These are phyloP conservation scores for Cryptoprocta ferox DNA, from an alignment of 2,797 vertebrate genomes.

Conservation along the genomic window DNA sequence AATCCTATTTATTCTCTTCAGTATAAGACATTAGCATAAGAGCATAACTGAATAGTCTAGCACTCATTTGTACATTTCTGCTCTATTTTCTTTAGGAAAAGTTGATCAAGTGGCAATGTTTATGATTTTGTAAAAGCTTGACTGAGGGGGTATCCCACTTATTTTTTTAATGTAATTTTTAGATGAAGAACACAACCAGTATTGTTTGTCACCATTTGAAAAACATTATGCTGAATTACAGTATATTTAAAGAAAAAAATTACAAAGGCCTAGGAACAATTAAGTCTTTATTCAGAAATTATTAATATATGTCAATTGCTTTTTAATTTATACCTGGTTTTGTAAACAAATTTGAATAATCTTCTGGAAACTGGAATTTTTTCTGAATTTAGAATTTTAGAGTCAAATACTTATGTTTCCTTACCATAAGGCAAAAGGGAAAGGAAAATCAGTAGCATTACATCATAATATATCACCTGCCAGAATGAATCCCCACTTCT, in stretches of 20 bases:
- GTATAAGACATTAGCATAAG: background rate
- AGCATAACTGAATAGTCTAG: background rate
- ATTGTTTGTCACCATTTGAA: conserved; percentile 13
- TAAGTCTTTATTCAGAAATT: background rate
- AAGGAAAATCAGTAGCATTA: background rate
- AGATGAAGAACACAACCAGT: background rate
- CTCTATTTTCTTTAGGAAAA: background rate
- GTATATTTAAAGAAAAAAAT: background rate
- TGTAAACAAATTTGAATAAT: conserved; percentile 26
- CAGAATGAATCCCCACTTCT: background rate
- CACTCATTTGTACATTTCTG: background rate
- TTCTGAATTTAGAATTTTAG: background rate
- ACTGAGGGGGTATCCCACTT: background rate
- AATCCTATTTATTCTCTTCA: background rate
- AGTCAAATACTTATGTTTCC: background rate
- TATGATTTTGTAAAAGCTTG: conserved; percentile 33
- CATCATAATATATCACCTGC: background rate
- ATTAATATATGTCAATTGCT: background rate
- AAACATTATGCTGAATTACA: background rate
- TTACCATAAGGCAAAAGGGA: conserved; percentile 34
- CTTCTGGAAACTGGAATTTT: conserved; percentile 17
- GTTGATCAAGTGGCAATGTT: background rate
- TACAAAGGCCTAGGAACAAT: background rate
- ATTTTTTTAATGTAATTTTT: conserved; percentile 4
- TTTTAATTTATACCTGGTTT: conserved; percentile 28